Evolutionary conservation across 2,113 vertebrate genomes (phyloP), one percentile per base, ranked within the genome.

Genomic region (Myotis davidii): DNA sequence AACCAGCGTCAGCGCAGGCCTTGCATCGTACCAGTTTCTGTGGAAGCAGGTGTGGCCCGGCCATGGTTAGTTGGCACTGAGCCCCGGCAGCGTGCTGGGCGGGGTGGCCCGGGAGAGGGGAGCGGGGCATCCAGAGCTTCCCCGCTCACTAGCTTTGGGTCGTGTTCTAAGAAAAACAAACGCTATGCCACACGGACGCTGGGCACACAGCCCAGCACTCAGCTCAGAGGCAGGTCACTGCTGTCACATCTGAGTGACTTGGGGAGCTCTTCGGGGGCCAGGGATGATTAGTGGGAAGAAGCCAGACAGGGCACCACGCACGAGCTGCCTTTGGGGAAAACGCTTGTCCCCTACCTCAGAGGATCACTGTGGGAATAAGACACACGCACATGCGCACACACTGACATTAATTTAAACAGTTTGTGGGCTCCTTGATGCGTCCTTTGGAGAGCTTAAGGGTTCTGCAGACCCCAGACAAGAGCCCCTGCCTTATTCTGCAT

Each of bases 1-100:
- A 98, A 74, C 99, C 99, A 37, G 99, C 99, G 64, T 99, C 99
- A 83, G 99, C 99, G 97, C 99, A 99, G 90, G 99, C 99, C 98
- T 99, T 99, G 98, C 99, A 99, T 96, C 99, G 99, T 98, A 99
- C 99, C 97, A 99, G 98, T 99, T 99, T 99, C 99, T 99, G 98
- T 91, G 97, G 94, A 96, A 86, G 97, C 18, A 96, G 94, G 84
- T 7, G 64, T 3, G 61, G 9, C 91, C 86, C 79, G 32, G 56
- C 87, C 65, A 48, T 0, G 52, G 67, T 97, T 59, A 97, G 96
- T 42, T 6, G 42, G 48, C 0, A 78, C 83, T 42, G 45, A 67
- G 91, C 17, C 9, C 59, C 59, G 13, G 6, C 10, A 16, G 65
- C 0, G 2, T 42, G 85, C 50, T 1, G 64, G 88, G 70, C 64